Evolutionary conservation across 1,140 invertebrate genomes (phyloP).

Genomic region (Anoplolepis gracilipes): DNA sequence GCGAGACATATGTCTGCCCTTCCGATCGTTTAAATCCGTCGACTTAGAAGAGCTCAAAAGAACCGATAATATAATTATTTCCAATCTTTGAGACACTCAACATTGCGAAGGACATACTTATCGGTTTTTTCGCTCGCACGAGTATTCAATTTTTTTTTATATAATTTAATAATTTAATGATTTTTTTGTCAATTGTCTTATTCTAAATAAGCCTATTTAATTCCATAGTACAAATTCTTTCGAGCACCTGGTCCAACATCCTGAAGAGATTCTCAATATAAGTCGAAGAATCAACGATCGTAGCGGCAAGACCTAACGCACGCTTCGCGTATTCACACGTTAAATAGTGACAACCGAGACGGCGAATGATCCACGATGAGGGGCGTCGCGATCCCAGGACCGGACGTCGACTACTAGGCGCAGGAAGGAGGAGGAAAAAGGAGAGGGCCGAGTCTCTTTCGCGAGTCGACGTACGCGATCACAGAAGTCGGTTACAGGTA

Average conservation of each 20-base stretch:
- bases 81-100: not conserved
- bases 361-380: constrained; percentile 16
- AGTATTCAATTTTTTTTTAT: constrained; percentile 3
- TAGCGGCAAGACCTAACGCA: not conserved
- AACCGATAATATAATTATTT: constrained; percentile 8
- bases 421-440: not conserved
- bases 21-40: constrained; percentile 8
- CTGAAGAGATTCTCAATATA: not conserved
- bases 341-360: constrained; percentile 51
- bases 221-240: not conserved
- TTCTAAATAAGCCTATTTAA: not conserved
- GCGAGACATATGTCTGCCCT: constrained; percentile 48
- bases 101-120: not conserved
- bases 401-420: not conserved
- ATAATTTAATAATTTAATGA: not conserved
- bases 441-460: constrained; percentile 1
- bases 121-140: no score
- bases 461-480: constrained; percentile 45
- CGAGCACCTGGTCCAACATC: not conserved
- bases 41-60: constrained; percentile 6
- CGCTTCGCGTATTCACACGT: constrained; percentile 36
- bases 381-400: not conserved
- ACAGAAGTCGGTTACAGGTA: constrained; percentile 41
- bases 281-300: not conserved
- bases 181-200: not conserved